Base-by-base conservation (phyloP, 2,797 vertebrate genomes). In the Australoheros facetus region DNA sequence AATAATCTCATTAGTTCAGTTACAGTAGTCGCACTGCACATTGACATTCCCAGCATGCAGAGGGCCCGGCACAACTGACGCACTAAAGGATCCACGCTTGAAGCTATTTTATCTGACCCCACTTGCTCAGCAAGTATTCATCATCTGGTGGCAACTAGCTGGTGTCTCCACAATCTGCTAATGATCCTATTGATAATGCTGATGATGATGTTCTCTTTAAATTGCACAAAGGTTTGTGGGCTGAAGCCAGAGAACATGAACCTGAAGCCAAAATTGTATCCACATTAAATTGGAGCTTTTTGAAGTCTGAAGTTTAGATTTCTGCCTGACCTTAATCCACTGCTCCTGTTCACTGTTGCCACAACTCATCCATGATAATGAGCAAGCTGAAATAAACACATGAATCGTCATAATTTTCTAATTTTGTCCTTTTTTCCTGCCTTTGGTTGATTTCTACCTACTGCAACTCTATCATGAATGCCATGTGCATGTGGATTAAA, bases 1-100 rank as follows among this genome's bases (percentile, higher is more conserved):
- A 71, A 73, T 72, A 66, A 77, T 66, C 54, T 64, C 42, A 73
- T 71, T 74, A 75, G 60, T 71, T 79, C 56, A 32, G 70, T 75
- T 17, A 70, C 39, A 75, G 66, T 60, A 70, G 17, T 69, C 58
- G 23, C 66, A 39, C 51, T 16, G 28, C 34, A 42, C 21, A 45
- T n/a, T 23, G 62, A 51, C 37, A 73, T 51, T 26, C 37, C n/a
- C 4, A 28, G 64, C 39, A 77, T 42, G 8, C 55, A 37, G 30
- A 73, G 54, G 28, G 53, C 57, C 16, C 42, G 21, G 53, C n/a
- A 7, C 37, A 9, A 23, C 34, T 30, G 54, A 54, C 5, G 13
- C 16, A 23, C 3, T 16, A 12, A 59, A 13, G 16, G 21, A 45
- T 19, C 4, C 4, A 28, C 12, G n/a, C 16, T 71, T 71, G 0